These are phyloP conservation scores for Trimorus sp. DNA, from an alignment of 2,888 invertebrate species.

Conservation along the genomic window DNA sequence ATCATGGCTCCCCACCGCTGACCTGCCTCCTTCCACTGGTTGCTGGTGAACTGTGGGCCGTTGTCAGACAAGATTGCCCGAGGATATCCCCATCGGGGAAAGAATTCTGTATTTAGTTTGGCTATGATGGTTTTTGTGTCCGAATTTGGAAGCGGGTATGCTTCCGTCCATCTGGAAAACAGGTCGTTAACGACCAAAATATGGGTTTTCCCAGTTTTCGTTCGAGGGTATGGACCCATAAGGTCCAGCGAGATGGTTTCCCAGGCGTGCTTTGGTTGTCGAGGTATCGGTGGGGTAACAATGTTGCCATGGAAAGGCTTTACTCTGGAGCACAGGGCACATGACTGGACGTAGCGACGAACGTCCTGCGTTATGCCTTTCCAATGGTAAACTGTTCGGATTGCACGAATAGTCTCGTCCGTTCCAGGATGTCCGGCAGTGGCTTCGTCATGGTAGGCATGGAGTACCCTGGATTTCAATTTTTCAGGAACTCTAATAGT, in stretches of 20 bases:
- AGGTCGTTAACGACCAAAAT: slow-evolving; percentile 67
- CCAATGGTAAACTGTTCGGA: slow-evolving; percentile 43
- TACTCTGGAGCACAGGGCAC: slow-evolving; percentile 33
- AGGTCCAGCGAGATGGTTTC: slow-evolving; percentile 45
- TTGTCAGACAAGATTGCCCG: slow-evolving; percentile 47
- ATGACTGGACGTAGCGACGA: slow-evolving; percentile 35
- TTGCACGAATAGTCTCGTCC: slow-evolving; percentile 59
- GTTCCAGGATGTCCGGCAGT: slow-evolving; percentile 64
- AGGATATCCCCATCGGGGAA: slow-evolving; percentile 28
- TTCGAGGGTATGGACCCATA: slow-evolving; percentile 62
- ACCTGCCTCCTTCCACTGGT: slow-evolving; percentile 12
- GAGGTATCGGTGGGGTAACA: not conserved
- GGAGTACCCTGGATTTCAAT: not conserved
- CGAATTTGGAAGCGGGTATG: slow-evolving; percentile 50
- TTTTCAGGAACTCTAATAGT: slow-evolving; percentile 8
- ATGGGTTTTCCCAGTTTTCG: slow-evolving; percentile 28
- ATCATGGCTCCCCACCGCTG: slow-evolving; percentile 1
- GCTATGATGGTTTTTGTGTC: slow-evolving; percentile 27
- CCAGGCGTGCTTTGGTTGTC: slow-evolving; percentile 13
- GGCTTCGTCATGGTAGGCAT: slow-evolving; percentile 38
- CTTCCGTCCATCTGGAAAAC: slow-evolving; percentile 69
- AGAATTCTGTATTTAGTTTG: slow-evolving; percentile 38
- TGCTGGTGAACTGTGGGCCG: slow-evolving; percentile 52
- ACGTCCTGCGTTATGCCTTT: slow-evolving; percentile 26
- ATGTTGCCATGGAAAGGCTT: slow-evolving; percentile 12